A percentile compares a stretch with the other conserved stretches of the same genome.
Conservation (phyloP, 2,888 invertebrate genomes). For the Ceriagrion tenellum region DNA sequence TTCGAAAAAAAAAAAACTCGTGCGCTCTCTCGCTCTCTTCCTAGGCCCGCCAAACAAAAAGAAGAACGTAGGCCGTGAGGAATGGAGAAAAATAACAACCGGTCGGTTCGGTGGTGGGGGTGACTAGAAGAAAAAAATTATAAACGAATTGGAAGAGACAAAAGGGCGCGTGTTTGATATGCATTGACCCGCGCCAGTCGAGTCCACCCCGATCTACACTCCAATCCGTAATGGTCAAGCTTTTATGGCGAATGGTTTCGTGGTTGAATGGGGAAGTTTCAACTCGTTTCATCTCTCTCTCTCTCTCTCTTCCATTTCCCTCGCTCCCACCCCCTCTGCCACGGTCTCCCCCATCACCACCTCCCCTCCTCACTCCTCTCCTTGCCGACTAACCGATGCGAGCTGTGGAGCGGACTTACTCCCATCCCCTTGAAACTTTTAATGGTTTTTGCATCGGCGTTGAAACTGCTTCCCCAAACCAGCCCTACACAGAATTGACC, state of each 20-base stretch:
- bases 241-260: constrained; percentile 31
- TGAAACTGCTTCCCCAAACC: not conserved
- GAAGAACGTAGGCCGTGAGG: not conserved
- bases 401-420: not conserved
- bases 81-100: no score
- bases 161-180: constrained; percentile 13
- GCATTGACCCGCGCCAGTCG: not conserved
- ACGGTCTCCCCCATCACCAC: not conserved
- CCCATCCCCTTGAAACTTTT: not conserved
- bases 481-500: not conserved
- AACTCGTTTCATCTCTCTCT: not conserved
- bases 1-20: not conserved
- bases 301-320: not conserved
- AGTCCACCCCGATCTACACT: not conserved
- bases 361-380: not conserved
- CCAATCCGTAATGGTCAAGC: constrained; percentile 36
- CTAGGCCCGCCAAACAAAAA: not conserved
- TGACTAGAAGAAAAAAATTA: not conserved
- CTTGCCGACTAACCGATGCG: not conserved
- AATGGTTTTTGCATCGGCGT: constrained; percentile 22
- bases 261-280: not conserved
- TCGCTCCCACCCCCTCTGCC: not conserved
- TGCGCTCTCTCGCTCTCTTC: not conserved
- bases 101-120: not conserved
- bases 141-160: constrained; percentile 23